These are phyloP conservation scores for Metallyticus violacea DNA, from an alignment of 2,888 invertebrate species.

Conservation along the genomic window DNA sequence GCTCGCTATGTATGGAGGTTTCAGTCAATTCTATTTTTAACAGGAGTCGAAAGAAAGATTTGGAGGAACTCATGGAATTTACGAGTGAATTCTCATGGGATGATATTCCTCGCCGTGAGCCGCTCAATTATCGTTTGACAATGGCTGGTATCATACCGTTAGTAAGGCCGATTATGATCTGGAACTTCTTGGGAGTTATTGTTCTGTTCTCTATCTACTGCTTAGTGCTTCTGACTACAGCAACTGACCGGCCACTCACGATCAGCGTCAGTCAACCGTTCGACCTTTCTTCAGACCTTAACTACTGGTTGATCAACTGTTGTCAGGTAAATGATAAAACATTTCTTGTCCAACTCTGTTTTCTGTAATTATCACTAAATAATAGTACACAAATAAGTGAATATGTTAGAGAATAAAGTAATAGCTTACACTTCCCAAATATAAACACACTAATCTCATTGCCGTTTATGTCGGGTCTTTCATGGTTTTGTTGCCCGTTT, in stretches of 20 bases:
- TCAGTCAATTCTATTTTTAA: too few species aligned
- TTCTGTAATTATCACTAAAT: too few species aligned
- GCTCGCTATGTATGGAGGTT: too few species aligned
- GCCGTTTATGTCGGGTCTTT: too few species aligned
- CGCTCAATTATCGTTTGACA: neutral
- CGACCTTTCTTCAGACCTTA: neutral
- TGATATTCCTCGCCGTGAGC: neutral
- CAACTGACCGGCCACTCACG: neutral
- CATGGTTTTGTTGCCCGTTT: too few species aligned
- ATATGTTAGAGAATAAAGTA: too few species aligned
- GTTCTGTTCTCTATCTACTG: neutral
- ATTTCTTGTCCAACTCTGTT: too few species aligned
- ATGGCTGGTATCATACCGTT: neutral
- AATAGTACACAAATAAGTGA: too few species aligned
- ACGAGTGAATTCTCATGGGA: neutral
- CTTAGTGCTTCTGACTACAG: neutral
- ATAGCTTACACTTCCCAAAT: too few species aligned
- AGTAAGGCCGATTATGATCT: neutral
- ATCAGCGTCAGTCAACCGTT: neutral
- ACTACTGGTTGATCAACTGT: neutral
- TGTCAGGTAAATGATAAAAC: too few species aligned
- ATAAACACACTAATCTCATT: too few species aligned
- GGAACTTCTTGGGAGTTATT: neutral
- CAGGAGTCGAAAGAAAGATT: neutral
- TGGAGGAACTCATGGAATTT: neutral